A percentile compares a stretch with the other conserved stretches of the same genome.
Evolutionary conservation across 2,888 invertebrate genomes (phyloP).

Genomic region (Oegoconia quadripuncta): DNA sequence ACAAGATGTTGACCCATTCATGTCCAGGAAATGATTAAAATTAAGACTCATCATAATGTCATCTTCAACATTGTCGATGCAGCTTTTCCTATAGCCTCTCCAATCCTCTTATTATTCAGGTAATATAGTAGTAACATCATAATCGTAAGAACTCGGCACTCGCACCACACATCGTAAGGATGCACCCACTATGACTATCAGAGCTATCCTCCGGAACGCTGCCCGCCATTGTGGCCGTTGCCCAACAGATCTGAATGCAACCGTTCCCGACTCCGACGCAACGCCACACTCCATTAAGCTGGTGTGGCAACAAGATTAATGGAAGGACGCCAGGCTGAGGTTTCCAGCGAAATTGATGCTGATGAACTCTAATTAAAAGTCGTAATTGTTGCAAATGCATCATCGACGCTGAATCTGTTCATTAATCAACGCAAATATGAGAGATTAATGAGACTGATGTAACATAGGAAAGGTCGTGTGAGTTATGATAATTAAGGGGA

Average conservation of each 20-base stretch:
- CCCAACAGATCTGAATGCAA: conserved; percentile 38
- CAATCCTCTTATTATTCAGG: too few relatives aligned
- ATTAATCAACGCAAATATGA: conserved; percentile 1
- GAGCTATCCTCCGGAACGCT: conserved; percentile 41
- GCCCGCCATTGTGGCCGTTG: conserved; percentile 31
- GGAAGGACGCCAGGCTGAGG: conserved; percentile 16
- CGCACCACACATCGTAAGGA: conserved; percentile 18
- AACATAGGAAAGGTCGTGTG: too few relatives aligned
- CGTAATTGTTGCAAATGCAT: conserved; percentile 3
- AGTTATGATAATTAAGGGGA: too few relatives aligned
- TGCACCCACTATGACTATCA: conserved; percentile 49
- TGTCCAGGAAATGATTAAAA: too few relatives aligned
- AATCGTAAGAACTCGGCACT: conserved; percentile 10
- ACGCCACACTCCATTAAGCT: conserved; percentile 56
- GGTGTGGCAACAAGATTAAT: conserved; percentile 62
- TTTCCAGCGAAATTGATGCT: conserved; percentile 3
- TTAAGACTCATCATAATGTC: too few relatives aligned
- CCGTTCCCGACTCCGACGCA: conserved; percentile 44
- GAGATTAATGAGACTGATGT: background rate
- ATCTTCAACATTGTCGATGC: too few relatives aligned
- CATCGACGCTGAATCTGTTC: background rate
- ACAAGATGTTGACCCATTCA: too few relatives aligned
- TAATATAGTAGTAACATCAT: too few relatives aligned
- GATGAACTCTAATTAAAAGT: conserved; percentile 6
- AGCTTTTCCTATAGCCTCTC: too few relatives aligned